Percentiles rank a stretch among this genome's conserved stretches.
phyloP scores from a whole-genome alignment of 1,140 invertebrate species.

The Apis mellifera region Amel_HAv3.1 CM009933.2:5811001-5811500 shows the following conservation, averaged over 20 bases:
- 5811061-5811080: neutral
- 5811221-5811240: conserved; percentile 59
- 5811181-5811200: conserved; percentile 46
- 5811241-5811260: neutral
- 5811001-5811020: neutral
- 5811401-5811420: neutral
- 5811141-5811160: neutral
- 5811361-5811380: neutral
- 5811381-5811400: neutral
- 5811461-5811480: neutral
- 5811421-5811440: neutral
- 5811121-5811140: neutral
- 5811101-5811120: conserved; percentile 7
- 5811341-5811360: neutral
- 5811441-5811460: neutral
- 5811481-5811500: neutral
- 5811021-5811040: conserved; percentile 5
- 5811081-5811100: neutral
- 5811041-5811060: no score
- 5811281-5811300: neutral
- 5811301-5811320: conserved; percentile 33
- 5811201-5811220: conserved; percentile 50
- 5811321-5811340: conserved; percentile 32
- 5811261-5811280: conserved; percentile 17
- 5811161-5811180: conserved; percentile 29